A percentile compares a stretch with the other conserved stretches of the same genome.
Conservation (phyloP, 2,797 vertebrate species). For the Dipus sagitta region DNA sequence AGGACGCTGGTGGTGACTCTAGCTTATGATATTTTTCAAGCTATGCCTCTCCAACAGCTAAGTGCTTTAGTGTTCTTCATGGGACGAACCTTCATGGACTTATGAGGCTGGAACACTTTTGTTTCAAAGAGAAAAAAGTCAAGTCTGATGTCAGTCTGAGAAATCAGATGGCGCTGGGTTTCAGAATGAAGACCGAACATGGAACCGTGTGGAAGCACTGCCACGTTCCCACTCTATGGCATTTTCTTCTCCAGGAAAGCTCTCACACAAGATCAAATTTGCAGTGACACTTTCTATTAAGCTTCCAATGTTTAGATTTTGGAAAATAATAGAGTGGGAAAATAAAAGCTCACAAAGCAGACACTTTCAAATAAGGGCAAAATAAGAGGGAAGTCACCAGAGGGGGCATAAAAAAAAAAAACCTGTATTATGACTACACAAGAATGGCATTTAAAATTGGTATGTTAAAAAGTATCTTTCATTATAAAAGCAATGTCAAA, state of each 20-base stretch:
- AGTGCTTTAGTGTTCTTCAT: constrained; percentile 53
- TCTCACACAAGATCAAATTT: constrained; percentile 45
- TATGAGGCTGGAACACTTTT: constrained; percentile 41
- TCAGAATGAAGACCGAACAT: constrained; percentile 39
- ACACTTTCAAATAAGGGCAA: neutral
- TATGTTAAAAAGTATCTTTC: neutral
- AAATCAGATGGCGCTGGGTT: neutral
- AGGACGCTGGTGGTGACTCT: constrained; percentile 42
- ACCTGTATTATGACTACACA: neutral
- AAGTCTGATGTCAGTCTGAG: constrained; percentile 26
- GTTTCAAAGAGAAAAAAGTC: constrained; percentile 58
- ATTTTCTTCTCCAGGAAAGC: neutral
- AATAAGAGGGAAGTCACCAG: neutral
- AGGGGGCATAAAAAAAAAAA: neutral
- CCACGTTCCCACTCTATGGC: neutral
- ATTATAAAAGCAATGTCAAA: constrained; percentile 28
- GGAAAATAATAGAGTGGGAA: neutral
- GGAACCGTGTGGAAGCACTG: neutral
- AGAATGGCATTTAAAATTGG: neutral
- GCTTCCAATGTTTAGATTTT: constrained; percentile 35
- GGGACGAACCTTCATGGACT: constrained; percentile 20
- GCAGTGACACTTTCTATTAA: neutral
- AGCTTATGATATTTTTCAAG: constrained; percentile 67
- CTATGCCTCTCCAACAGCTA: constrained; percentile 56
- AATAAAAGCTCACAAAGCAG: constrained; percentile 18